phyloP scores from a whole-genome alignment of 2,113 vertebrate genomes.

The Cyphomyrus discorhynchus region DNA sequence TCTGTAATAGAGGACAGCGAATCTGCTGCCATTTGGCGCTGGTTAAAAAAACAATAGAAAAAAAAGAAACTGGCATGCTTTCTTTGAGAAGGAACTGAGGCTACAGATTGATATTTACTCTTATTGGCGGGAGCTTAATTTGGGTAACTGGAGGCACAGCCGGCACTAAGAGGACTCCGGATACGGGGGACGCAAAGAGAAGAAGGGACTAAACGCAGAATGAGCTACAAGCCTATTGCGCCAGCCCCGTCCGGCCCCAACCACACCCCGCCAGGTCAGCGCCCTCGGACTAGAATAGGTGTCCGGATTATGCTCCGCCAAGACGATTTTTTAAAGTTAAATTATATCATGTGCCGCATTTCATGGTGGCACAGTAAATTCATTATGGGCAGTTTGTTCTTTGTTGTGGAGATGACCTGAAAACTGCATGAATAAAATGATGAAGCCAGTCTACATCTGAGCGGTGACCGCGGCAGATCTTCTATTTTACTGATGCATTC shows the following conservation, averaged over 20 bases:
- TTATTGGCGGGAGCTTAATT: background rate
- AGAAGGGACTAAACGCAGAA: conserved; percentile 28
- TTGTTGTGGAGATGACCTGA: background rate
- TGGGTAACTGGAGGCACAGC: background rate
- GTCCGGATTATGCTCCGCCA: background rate
- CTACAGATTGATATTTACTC: background rate
- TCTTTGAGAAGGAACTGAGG: background rate
- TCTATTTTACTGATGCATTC: background rate
- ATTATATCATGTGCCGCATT: background rate
- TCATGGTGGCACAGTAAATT: background rate
- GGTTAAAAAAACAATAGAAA: background rate
- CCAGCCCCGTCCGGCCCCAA: conserved; percentile 69
- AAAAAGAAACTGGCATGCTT: background rate
- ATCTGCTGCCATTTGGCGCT: background rate
- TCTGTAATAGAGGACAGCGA: background rate
- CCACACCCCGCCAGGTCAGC: conserved; percentile 62
- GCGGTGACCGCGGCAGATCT: background rate
- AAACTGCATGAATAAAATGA: background rate
- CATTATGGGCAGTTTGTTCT: background rate
- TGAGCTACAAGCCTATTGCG: conserved; percentile 71
- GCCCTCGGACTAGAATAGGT: background rate
- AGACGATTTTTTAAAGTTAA: background rate
- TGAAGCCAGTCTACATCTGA: background rate
- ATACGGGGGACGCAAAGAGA: background rate
- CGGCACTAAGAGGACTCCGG: background rate